phyloP scores from a whole-genome alignment of 92 coral and sea anemone species.

The Epizoanthus ramosus region DNA sequence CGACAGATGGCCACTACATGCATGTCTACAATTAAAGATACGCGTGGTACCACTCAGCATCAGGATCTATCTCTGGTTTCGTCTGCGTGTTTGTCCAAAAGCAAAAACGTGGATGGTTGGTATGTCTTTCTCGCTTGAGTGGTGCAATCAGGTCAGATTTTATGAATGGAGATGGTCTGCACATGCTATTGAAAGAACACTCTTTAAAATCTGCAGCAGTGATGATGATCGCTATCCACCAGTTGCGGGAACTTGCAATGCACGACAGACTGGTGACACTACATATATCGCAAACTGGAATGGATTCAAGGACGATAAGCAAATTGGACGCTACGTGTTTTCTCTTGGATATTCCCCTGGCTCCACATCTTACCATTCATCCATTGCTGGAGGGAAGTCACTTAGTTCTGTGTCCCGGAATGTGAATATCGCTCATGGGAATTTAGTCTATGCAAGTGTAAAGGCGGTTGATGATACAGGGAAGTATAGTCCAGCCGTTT shows the following conservation, averaged over 20 bases:
- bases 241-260: constrained; percentile 65
- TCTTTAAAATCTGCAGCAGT: constrained; percentile 57
- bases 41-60: constrained; percentile 74
- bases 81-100: constrained; percentile 54
- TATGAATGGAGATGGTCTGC: constrained; percentile 81
- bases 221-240: constrained; percentile 70
- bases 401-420: constrained; percentile 43
- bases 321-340: constrained; percentile 65
- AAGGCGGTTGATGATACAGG: constrained; percentile 70
- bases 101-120: constrained; percentile 56
- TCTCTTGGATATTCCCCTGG: constrained; percentile 70
- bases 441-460: constrained; percentile 73
- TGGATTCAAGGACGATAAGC: constrained; percentile 78
- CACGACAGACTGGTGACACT: constrained; percentile 76
- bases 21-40: constrained; percentile 74
- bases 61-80: constrained; percentile 76
- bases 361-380: constrained; percentile 74
- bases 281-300: constrained; percentile 81
- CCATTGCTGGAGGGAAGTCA: constrained; percentile 60
- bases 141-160: constrained; percentile 66
- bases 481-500: constrained; percentile 59
- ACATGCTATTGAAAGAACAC: constrained; percentile 51
- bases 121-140: constrained; percentile 40
- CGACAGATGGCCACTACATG: constrained; percentile 72
- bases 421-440: background rate